A percentile compares a stretch with the other conserved stretches of the same genome.
phyloP scores from a whole-genome alignment of 2,113 vertebrate species.

The Corapipo altera region DNA sequence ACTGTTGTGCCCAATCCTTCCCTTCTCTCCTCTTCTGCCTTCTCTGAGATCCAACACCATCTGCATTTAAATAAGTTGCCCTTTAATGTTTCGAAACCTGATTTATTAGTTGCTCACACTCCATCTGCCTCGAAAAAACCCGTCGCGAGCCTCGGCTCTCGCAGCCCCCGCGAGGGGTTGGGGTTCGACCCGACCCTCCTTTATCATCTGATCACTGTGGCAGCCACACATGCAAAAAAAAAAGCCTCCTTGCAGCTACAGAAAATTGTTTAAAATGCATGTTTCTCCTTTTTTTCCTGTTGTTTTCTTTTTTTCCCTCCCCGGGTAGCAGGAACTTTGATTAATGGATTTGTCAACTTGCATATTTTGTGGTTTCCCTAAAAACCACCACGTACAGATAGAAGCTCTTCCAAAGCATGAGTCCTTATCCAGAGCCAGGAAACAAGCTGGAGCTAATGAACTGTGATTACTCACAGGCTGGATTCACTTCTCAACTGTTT shows the following conservation, averaged over 20 bases:
- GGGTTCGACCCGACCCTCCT: conserved; percentile 34
- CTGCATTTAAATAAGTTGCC: conserved; percentile 68
- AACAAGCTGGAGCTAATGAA: not conserved
- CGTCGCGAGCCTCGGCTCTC: conserved; percentile 18
- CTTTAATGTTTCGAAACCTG: conserved; percentile 73
- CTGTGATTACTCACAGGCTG: not conserved
- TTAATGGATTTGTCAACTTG: conserved; percentile 67
- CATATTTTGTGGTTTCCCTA: conserved; percentile 38
- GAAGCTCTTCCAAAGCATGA: not conserved
- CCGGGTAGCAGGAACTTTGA: conserved; percentile 32
- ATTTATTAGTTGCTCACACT: conserved; percentile 74
- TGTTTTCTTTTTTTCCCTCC: not conserved
- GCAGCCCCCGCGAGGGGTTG: conserved; percentile 46
- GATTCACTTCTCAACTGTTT: not conserved
- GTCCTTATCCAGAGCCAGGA: not conserved
- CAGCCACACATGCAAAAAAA: conserved; percentile 8
- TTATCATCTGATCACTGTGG: conserved; percentile 59
- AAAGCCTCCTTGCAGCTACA: conserved; percentile 33
- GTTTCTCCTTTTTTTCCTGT: not conserved
- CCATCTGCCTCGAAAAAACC: conserved; percentile 62
- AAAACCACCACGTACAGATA: not conserved
- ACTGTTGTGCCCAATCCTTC: not conserved
- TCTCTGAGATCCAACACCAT: conserved; percentile 56
- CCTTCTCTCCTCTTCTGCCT: not conserved
- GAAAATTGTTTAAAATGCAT: conserved; percentile 53